phyloP scores from a whole-genome alignment of 2,797 vertebrate genomes.

The Todus mexicanus region DNA sequence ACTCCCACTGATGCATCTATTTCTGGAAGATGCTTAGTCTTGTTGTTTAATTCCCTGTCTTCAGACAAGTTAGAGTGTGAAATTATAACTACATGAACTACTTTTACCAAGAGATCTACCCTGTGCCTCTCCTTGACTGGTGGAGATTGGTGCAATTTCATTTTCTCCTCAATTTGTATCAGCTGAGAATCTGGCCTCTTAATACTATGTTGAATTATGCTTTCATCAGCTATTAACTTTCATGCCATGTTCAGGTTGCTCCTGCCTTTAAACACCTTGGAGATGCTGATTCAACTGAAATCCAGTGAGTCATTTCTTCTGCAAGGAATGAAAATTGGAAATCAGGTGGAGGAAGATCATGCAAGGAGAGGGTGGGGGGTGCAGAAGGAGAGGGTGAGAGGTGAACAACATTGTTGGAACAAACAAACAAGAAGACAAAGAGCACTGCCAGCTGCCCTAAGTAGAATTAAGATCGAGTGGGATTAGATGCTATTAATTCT shows the following conservation, averaged over 20 bases:
- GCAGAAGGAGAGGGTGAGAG: neutral
- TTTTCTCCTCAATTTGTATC: neutral
- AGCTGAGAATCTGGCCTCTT: neutral
- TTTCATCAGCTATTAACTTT: slow-evolving; percentile 18
- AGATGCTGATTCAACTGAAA: neutral
- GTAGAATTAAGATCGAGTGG: neutral
- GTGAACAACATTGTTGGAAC: neutral
- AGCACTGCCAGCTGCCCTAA: neutral
- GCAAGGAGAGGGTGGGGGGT: neutral
- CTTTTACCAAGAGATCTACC: neutral
- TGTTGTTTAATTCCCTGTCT: slow-evolving; percentile 25
- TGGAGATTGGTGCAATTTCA: neutral
- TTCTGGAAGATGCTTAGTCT: slow-evolving; percentile 49
- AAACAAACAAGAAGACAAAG: neutral
- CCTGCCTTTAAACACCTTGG: slow-evolving; percentile 6
- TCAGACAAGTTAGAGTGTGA: neutral
- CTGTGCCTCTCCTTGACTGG: neutral
- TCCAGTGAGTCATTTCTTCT: neutral
- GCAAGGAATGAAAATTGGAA: neutral
- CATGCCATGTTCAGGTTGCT: neutral
- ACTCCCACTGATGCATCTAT: slow-evolving; percentile 42
- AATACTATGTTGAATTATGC: neutral
- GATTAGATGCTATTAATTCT: neutral
- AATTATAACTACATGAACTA: slow-evolving; percentile 2
- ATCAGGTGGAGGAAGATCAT: neutral